Evolutionary conservation across 2,113 vertebrate genomes (phyloP), one percentile per base, ranked within the genome.

Genomic region (Ameiurus melas): DNA sequence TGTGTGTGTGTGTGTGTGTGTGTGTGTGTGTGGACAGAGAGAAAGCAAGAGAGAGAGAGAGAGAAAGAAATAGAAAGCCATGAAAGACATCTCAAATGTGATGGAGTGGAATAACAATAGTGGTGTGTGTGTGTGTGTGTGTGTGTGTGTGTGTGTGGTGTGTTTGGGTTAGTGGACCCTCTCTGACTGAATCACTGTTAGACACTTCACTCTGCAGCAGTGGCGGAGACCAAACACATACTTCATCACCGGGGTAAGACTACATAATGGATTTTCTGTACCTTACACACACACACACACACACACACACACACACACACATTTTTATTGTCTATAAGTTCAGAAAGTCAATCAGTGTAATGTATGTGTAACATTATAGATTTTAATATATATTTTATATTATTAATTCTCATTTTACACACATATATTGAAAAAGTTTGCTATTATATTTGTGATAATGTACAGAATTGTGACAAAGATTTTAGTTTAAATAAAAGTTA

Each of bases 101-200:
- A 60, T 75, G 68, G 58, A 39, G 68, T 60, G 43, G 73, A 85
- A 77, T 62, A 88, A 84, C 83, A 57, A 55, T 51, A 79, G 87
- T 30, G 2, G 60, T 47, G 71, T 87, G 79, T 70, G 78, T 73
- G 62, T 36, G 62, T 85, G 84, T 71, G 47, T 85, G 66, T 70
- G 64, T 55, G 39, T 53, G 84, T 36, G n/a, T 85, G 47, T 53
- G 47, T 71, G 36, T 30, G 83, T 84, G 83, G 68, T 39, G 68
- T 60, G 55, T 86, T 71, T 62, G 71, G 53, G 73, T 64, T 71
- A 14, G 55, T 22, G 80, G 83, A 71, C 66, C 43, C 89, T 87
- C 55, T 84, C 60, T 70, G 27, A 80, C 75, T 64, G 58, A 84
- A 73, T 88, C 39, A 5, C 71, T 84, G 58, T 84, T 83, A 27